Conservation (phyloP, 2,113 vertebrate genomes). For the Rhizomys pruinosus region DNA sequence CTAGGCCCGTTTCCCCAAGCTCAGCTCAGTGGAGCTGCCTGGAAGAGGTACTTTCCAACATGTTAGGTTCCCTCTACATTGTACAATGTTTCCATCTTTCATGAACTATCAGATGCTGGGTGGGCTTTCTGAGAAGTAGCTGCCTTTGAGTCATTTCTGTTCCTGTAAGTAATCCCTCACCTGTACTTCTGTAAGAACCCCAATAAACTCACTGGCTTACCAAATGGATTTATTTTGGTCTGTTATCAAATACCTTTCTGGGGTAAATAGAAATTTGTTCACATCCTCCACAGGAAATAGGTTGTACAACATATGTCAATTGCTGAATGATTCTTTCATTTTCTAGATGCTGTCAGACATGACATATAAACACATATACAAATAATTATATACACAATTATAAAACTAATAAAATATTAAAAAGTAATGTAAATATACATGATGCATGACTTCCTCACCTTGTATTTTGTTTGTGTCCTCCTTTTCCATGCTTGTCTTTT, state of each 20-base stretch:
- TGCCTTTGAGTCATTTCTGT: background rate
- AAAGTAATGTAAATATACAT: conserved; percentile 32
- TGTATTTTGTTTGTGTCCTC: conserved; percentile 77
- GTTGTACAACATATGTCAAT: background rate
- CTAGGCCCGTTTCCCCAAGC: background rate
- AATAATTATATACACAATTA: background rate
- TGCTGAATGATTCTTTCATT: conserved; percentile 27
- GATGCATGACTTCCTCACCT: conserved; percentile 82
- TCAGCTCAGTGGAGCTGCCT: background rate
- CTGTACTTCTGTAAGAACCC: no score
- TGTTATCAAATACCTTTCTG: background rate
- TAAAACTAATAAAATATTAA: conserved; percentile 20
- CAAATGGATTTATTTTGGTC: background rate
- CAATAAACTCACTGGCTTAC: background rate
- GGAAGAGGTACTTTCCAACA: background rate
- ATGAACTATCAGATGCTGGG: background rate
- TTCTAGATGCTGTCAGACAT: conserved; percentile 41
- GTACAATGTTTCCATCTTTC: background rate
- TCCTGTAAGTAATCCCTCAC: background rate
- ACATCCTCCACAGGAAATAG: background rate
- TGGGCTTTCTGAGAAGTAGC: background rate
- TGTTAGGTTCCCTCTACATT: background rate
- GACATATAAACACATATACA: background rate
- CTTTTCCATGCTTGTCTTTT: conserved; percentile 80
- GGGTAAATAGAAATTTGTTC: background rate